Conservation (phyloP, 2,797 vertebrate species). For the Mus minutoides region DNA sequence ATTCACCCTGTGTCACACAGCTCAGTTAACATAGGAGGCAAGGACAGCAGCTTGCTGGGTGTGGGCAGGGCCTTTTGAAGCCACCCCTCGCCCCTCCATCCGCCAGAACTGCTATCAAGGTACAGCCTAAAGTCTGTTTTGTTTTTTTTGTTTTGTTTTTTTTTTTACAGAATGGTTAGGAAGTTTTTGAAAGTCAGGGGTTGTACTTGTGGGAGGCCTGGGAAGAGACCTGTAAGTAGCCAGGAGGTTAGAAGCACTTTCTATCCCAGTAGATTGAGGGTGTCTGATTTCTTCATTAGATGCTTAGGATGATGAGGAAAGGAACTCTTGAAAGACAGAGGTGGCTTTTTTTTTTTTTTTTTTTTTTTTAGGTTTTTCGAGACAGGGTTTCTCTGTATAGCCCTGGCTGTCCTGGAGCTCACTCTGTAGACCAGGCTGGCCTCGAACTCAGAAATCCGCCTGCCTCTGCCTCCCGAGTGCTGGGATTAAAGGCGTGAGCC, state of each 20-base stretch:
- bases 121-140: neutral
- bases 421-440: too few relatives aligned
- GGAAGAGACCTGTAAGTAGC: slow-evolving; percentile 39
- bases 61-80: neutral
- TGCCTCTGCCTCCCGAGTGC: too few relatives aligned
- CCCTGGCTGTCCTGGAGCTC: too few relatives aligned
- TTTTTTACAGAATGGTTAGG: neutral
- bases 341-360: neutral
- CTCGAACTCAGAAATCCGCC: too few relatives aligned
- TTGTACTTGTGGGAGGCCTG: neutral
- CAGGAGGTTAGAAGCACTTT: neutral
- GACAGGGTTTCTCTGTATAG: too few relatives aligned
- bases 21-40: neutral
- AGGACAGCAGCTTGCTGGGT: neutral
- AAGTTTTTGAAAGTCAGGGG: slow-evolving; percentile 49
- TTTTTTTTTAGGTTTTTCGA: too few relatives aligned
- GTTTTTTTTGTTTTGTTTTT: neutral
- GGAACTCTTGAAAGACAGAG: neutral
- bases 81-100: neutral
- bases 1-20: neutral
- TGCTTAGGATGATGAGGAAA: neutral
- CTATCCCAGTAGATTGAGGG: neutral
- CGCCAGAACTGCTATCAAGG: neutral
- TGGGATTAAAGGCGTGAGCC: too few relatives aligned
- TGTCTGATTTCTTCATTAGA: neutral